Evolutionary conservation across 2,888 invertebrate species (phyloP).

Genomic region (Cephus runcator): DNA sequence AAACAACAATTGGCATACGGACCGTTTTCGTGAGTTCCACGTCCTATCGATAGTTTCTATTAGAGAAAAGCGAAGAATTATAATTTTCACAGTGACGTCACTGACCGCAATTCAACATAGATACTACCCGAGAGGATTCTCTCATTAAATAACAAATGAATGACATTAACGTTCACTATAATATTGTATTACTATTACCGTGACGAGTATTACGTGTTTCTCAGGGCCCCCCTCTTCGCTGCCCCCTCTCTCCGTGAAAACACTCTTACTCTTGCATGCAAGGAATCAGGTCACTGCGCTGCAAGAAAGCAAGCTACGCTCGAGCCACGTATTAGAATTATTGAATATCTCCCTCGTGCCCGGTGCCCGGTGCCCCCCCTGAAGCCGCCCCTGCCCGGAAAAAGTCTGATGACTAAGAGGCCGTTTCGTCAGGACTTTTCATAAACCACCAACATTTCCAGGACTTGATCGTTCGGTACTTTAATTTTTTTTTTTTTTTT

Average conservation of each 20-base stretch:
- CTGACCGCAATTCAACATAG: background rate
- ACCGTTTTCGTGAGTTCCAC: background rate
- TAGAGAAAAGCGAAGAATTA: background rate
- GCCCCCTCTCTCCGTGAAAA: slow-evolving; percentile 39
- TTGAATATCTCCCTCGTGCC: slow-evolving; percentile 40
- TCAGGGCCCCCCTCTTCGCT: slow-evolving; percentile 35
- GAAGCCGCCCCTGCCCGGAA: slow-evolving; percentile 31
- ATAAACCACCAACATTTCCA: background rate
- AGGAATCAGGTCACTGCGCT: slow-evolving; percentile 65
- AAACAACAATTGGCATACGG: background rate
- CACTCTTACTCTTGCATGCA: slow-evolving; percentile 61
- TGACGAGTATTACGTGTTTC: slow-evolving; percentile 63
- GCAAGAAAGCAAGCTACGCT: slow-evolving; percentile 62
- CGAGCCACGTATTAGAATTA: slow-evolving; percentile 59
- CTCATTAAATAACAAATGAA: slow-evolving; percentile 63
- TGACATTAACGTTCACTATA: slow-evolving; percentile 63
- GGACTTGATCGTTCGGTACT: background rate
- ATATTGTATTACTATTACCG: slow-evolving; percentile 62
- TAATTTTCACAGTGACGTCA: background rate
- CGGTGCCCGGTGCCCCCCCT: slow-evolving; percentile 30
- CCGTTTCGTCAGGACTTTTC: slow-evolving; percentile 1
- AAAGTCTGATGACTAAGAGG: slow-evolving; percentile 44
- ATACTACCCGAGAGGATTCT: slow-evolving; percentile 36
- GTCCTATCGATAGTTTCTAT: background rate
- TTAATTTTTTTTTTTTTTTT: background rate